A percentile compares a stretch with the other conserved stretches of the same genome.
These are phyloP conservation scores for Solen grandis DNA, from an alignment of 1,140 invertebrate species.

Conservation along the genomic window DNA sequence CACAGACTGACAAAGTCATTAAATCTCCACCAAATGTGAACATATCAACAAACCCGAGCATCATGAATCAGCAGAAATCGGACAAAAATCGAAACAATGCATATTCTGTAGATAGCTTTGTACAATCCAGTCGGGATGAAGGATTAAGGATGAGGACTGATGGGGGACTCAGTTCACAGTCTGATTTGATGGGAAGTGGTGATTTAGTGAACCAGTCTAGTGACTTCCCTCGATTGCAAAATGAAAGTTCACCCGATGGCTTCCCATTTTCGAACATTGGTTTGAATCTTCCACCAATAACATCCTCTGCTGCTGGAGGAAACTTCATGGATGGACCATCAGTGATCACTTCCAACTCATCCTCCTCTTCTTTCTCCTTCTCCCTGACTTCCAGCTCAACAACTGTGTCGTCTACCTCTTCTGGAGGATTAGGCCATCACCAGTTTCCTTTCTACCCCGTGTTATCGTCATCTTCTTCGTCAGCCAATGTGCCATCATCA, in stretches of 20 bases:
- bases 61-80: conserved; percentile 48
- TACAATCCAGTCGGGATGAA: conserved; percentile 70
- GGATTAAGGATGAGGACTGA: conserved; percentile 27
- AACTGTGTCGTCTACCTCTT: conserved; percentile 45
- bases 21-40: conserved; percentile 53
- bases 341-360: conserved; percentile 49
- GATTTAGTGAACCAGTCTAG: background rate
- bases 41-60: conserved; percentile 32
- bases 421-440: conserved; percentile 43
- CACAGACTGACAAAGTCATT: conserved; percentile 54
- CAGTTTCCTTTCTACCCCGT: conserved; percentile 53
- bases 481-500: conserved; percentile 44
- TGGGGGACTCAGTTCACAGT: conserved; percentile 10
- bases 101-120: conserved; percentile 79
- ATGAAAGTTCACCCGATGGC: conserved; percentile 67
- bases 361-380: conserved; percentile 59
- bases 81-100: conserved; percentile 44
- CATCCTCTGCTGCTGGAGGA: conserved; percentile 49
- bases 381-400: conserved; percentile 62
- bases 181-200: conserved; percentile 10
- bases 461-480: conserved; percentile 51
- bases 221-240: conserved; percentile 54
- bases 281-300: conserved; percentile 68
- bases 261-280: conserved; percentile 75
- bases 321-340: conserved; percentile 62